Evolutionary conservation across 2,113 vertebrate genomes (phyloP).

Genomic region (Cacatua alba): DNA sequence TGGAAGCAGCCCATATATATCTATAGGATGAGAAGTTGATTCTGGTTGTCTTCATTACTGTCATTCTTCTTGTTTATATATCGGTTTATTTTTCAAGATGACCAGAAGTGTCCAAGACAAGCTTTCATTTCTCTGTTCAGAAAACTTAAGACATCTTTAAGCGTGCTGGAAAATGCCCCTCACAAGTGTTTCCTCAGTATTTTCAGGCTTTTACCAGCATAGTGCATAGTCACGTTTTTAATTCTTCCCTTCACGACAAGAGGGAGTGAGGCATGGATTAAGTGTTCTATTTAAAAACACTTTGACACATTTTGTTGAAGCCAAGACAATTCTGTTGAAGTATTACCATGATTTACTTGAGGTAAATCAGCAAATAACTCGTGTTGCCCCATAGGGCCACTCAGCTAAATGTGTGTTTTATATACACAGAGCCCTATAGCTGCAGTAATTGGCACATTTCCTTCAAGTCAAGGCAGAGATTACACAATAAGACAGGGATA

Average conservation of each 20-base stretch:
- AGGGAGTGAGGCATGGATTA: not conserved
- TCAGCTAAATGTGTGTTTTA: slow-evolving; percentile 18
- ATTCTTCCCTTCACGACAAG: not conserved
- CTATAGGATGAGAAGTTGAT: not conserved
- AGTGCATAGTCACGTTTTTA: not conserved
- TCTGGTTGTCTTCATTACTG: not conserved
- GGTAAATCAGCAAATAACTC: slow-evolving; percentile 53
- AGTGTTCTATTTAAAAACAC: slow-evolving; percentile 12
- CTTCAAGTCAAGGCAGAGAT: slow-evolving; percentile 1
- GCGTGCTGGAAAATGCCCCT: not conserved
- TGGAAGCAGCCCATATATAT: not conserved
- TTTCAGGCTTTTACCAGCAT: not conserved
- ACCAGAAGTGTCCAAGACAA: not conserved
- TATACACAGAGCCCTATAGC: not conserved
- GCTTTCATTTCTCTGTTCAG: not conserved
- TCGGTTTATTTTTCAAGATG: not conserved
- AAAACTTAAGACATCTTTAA: not conserved
- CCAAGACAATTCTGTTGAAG: slow-evolving; percentile 33
- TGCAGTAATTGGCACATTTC: slow-evolving; percentile 15
- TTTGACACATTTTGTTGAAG: slow-evolving; percentile 29
- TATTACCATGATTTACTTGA: slow-evolving; percentile 50
- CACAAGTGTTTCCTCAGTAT: not conserved
- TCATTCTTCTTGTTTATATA: not conserved
- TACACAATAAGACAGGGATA: slow-evolving; percentile 22
- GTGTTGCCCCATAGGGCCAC: slow-evolving; percentile 12